A percentile compares a stretch with the other conserved stretches of the same genome.
Conservation (phyloP, 2,888 invertebrate species). For the Sinhomidia bicolor region DNA sequence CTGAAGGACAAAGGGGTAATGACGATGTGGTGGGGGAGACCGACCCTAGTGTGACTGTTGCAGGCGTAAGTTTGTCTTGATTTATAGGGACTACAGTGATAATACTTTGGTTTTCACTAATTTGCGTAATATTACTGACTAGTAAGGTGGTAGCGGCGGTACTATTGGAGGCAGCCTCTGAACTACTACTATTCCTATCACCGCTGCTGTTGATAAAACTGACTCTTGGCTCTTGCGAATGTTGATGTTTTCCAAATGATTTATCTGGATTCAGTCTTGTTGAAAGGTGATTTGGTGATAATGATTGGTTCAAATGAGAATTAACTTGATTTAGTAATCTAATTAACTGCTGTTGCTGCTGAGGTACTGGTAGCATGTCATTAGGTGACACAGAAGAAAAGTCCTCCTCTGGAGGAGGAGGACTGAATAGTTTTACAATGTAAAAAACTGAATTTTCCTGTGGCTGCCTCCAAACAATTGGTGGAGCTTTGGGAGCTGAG, state of each 20-base stretch:
- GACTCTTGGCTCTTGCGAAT: slow-evolving; percentile 26
- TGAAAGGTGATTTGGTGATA: slow-evolving; percentile 16
- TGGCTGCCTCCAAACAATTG: slow-evolving; percentile 41
- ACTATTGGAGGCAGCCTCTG: background rate
- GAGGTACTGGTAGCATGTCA: slow-evolving; percentile 70
- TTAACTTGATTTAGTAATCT: slow-evolving; percentile 48
- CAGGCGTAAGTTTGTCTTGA: background rate
- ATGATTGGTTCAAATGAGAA: slow-evolving; percentile 58
- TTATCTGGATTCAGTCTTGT: slow-evolving; percentile 62
- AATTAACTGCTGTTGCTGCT: slow-evolving; percentile 40
- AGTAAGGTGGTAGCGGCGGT: slow-evolving; percentile 16
- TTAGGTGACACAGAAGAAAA: slow-evolving; percentile 2
- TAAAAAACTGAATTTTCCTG: slow-evolving; percentile 67
- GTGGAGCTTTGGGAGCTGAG: background rate
- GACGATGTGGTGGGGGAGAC: slow-evolving; percentile 2
- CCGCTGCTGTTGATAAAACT: slow-evolving; percentile 35
- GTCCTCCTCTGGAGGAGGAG: slow-evolving; percentile 45
- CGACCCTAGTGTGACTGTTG: background rate
- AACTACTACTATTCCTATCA: slow-evolving; percentile 17
- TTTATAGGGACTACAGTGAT: slow-evolving; percentile 2
- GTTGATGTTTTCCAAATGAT: background rate
- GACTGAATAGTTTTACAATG: slow-evolving; percentile 55
- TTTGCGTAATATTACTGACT: slow-evolving; percentile 65
- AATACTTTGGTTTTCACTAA: slow-evolving; percentile 63
- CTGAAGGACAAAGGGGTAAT: slow-evolving; percentile 68